Conservation (phyloP, 2,113 vertebrate genomes). For the Engystomops pustulosus region DNA sequence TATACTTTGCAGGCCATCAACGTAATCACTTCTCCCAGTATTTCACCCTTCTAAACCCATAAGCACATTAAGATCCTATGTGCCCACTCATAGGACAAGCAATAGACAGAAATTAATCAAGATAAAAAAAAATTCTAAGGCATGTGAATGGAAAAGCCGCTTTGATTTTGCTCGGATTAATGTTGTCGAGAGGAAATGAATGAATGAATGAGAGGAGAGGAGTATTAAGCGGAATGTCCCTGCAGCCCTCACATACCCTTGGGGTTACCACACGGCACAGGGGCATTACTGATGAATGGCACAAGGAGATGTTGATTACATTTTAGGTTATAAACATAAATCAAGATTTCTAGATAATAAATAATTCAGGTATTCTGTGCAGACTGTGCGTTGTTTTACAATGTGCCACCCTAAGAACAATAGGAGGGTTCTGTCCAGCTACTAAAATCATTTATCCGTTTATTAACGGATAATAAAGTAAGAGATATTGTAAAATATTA, state of each 20-base stretch:
- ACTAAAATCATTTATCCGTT: neutral
- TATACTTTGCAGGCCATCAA: conserved; percentile 60
- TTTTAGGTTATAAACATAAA: conserved; percentile 41
- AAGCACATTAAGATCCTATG: conserved; percentile 52
- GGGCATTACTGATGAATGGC: conserved; percentile 38
- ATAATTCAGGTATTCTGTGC: neutral
- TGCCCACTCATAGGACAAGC: conserved; percentile 53
- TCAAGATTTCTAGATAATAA: conserved; percentile 17
- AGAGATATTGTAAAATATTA: neutral
- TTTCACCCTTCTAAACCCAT: conserved; percentile 53
- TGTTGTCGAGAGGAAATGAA: conserved; percentile 42
- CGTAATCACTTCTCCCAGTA: conserved; percentile 54
- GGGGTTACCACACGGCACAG: conserved; percentile 8
- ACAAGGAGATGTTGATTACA: conserved; percentile 43
- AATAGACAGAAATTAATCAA: conserved; percentile 55
- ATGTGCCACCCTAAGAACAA: conserved; percentile 6
- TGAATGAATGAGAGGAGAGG: neutral
- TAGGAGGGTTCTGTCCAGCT: neutral
- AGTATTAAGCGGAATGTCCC: neutral
- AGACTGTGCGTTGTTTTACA: neutral
- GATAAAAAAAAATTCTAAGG: conserved; percentile 32
- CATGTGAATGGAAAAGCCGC: conserved; percentile 49
- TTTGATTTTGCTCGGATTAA: conserved; percentile 43
- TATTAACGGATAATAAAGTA: neutral
- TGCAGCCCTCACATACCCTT: conserved; percentile 2